Base-by-base conservation (phyloP, 1,140 invertebrate species). In the Glossosoma conforme region DNA sequence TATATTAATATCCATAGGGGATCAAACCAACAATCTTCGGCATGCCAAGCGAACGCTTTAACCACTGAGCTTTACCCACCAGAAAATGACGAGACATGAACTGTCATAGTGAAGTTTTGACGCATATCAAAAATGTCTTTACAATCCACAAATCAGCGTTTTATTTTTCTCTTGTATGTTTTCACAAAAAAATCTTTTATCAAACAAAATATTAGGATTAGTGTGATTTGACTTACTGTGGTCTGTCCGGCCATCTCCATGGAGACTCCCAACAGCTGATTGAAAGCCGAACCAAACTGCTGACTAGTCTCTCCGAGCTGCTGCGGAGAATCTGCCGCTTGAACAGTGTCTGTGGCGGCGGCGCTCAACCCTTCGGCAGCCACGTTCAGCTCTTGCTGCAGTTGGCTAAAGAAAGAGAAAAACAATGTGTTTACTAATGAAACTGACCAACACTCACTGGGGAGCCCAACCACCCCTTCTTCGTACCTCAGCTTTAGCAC, bases 181-280 rank as follows among this genome's bases (percentile, higher is more conserved):
- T 6, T 8, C n/a, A 28, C n/a, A 28, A 8, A 37, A 5, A 37
- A 14, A 8, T 37, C 8, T 9, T 37, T 14, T 37, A 6, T 37
- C 35, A 37, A 9, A 37, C n/a, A 37, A 37, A 6, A 13, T 18
- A 13, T 37, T 42, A 42, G 38, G 10, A 43, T 41, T 24, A 3
- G 25, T 13, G 9, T 5, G 25, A 33, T 20, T 17, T 17, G n/a
- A 28, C 41, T 51, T 22, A 78, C 73, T 59, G 77, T 76, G 0
- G 86, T 85, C 60, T 87, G 86, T 6, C 86, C 86, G 3, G 86
- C 85, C 78, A 93, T 86, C 65, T 92, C 86, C 77, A 91, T 82
- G 30, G 86, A 84, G 33, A 85, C 80, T 2, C 79, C 79, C 11
- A 91, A 69, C 24, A 95, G 71, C 24, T 88, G 77, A 60, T 84